Evolutionary conservation across 2,113 vertebrate genomes (phyloP).

Genomic region (Albula glossodonta): DNA sequence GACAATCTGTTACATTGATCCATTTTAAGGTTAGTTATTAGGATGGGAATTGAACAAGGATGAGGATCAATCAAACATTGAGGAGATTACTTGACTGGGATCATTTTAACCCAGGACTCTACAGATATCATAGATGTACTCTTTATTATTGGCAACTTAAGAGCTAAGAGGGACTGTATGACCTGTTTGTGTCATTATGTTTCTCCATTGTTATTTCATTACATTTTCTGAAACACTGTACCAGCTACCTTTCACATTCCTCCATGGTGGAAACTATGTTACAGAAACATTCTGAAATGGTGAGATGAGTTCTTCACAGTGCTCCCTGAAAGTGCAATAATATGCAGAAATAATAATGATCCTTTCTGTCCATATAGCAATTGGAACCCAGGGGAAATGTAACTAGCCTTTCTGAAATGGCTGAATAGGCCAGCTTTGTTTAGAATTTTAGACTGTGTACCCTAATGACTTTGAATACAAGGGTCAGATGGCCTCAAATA

Average conservation of each 20-base stretch:
- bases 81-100: background rate
- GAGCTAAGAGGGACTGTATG: background rate
- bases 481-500: background rate
- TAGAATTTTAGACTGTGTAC: background rate
- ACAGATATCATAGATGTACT: background rate
- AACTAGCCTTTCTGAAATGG: too few relatives aligned
- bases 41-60: background rate
- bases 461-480: background rate
- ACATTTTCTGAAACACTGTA: background rate
- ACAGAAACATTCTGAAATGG: too few relatives aligned
- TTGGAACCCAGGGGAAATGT: too few relatives aligned
- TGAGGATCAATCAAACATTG: background rate
- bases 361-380: too few relatives aligned
- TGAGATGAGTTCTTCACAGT: too few relatives aligned
- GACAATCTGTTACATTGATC: background rate
- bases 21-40: background rate
- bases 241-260: background rate
- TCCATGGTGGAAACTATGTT: too few relatives aligned
- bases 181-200: background rate
- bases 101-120: background rate
- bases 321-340: too few relatives aligned
- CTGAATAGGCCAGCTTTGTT: too few relatives aligned
- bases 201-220: too few relatives aligned
- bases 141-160: too few relatives aligned
- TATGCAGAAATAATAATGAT: too few relatives aligned